phyloP scores from a whole-genome alignment of 2,113 vertebrate species.

The Sterna hirundo region DNA sequence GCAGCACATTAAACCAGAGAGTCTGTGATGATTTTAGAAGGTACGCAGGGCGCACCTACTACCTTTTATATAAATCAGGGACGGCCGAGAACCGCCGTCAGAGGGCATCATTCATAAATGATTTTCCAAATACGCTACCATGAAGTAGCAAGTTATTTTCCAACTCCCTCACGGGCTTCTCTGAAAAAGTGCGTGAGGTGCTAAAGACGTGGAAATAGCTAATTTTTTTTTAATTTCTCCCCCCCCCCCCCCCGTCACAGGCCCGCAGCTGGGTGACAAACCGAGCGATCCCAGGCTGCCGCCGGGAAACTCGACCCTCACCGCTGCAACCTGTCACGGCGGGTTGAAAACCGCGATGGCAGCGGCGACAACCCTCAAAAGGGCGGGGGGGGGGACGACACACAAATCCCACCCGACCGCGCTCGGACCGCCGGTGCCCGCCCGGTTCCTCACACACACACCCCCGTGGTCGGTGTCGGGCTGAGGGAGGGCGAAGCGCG shows the following conservation, averaged over 20 bases:
- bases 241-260: too few relatives aligned
- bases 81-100: background rate
- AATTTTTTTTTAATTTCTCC: background rate
- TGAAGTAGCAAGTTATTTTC: background rate
- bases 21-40: background rate
- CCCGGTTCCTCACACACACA: background rate
- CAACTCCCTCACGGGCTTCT: background rate
- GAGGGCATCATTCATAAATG: conserved; percentile 1
- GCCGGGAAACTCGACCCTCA: background rate
- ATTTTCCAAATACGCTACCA: background rate
- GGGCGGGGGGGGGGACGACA: background rate
- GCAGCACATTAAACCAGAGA: background rate
- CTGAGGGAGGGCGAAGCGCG: too few relatives aligned
- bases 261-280: background rate
- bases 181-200: background rate
- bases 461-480: background rate
- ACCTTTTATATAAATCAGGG: background rate
- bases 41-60: background rate
- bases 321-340: background rate
- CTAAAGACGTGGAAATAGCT: background rate
- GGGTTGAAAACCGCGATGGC: background rate
- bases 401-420: background rate
- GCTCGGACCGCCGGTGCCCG: background rate
- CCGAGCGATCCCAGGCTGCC: background rate
- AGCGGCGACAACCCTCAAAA: background rate